Evolutionary conservation across 2,888 invertebrate species (phyloP).

Genomic region (Lingula anatina): DNA sequence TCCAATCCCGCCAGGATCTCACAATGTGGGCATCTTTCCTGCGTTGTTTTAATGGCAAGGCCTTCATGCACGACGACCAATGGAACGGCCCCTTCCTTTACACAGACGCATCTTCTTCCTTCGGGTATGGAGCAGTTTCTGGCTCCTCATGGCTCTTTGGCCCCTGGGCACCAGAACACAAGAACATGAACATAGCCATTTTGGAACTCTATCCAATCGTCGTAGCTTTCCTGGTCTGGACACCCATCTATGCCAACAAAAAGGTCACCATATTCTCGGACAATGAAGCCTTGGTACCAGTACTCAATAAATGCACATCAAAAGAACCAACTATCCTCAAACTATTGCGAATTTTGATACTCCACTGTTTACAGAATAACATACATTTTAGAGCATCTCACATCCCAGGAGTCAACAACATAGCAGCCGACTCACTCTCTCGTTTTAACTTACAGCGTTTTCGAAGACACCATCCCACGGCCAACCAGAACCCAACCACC

Average conservation of each 20-base stretch:
- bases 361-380: too few relatives aligned
- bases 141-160: constrained; percentile 2
- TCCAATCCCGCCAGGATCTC: constrained; percentile 1
- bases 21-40: constrained; percentile 1
- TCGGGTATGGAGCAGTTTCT: constrained; percentile 3
- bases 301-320: constrained; percentile 2
- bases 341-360: neutral
- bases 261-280: neutral
- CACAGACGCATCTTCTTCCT: neutral
- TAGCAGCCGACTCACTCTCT: too few relatives aligned
- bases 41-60: constrained; percentile 2
- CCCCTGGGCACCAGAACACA: neutral
- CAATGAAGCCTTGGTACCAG: neutral
- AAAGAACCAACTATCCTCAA: neutral
- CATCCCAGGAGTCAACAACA: too few relatives aligned
- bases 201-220: constrained; percentile 1
- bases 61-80: too few relatives aligned
- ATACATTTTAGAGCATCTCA: too few relatives aligned
- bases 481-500: too few relatives aligned
- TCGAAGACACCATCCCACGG: too few relatives aligned
- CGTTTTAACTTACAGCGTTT: too few relatives aligned
- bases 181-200: neutral
- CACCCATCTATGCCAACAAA: neutral
- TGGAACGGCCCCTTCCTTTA: neutral
- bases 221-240: neutral